Base-by-base conservation (phyloP, 92 coral and sea anemone species). In the Phymanthus crucifer region DNA sequence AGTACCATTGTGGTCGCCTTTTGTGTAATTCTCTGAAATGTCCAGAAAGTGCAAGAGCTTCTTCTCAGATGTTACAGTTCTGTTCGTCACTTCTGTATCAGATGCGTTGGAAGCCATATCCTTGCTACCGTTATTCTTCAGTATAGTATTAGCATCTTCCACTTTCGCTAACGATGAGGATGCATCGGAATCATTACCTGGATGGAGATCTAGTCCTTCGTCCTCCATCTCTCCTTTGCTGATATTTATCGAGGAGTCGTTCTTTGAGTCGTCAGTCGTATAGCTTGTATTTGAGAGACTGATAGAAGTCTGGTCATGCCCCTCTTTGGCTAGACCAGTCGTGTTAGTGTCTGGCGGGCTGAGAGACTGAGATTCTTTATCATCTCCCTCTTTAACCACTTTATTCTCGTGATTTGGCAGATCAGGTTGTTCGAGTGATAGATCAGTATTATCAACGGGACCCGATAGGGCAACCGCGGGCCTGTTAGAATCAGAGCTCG, bases 371-470 rank as follows among this genome's bases (percentile, higher is more conserved):
- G 73, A 48, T 29, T 32, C 31, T 12, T 70, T 32, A 24, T 38
- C 24, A 33, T 40, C 11, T 5, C 5, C 85, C 34, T 71, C 72
- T 72, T 72, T 81, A 11, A 64, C 17, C 5, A 72, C 72, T 26
- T 24, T 19, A 67, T 82, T 82, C n/a, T 82, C 86, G 31, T 82
- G 71, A 47, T 74, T 82, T 27, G 80, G 80, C 31, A 74, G 50
- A 58, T 82, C 86, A 37, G 86, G 86, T 46, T 82, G 78, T 24
- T 82, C 86, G 19, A 82, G 40, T 18, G 86, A 74, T 17, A 82
- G 23, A 36, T 82, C 86, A n/a, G 86, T 73, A 38, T 82, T 82
- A 21, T 82, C 86, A 3, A 73, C 86, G 9, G 86, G 77, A 24
- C 70, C 86, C 61, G 81, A 77, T 17, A 33, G 72, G 33, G 40